Base-by-base conservation (phyloP, 2,888 invertebrate species). In the Lasioglossum vierecki region DNA sequence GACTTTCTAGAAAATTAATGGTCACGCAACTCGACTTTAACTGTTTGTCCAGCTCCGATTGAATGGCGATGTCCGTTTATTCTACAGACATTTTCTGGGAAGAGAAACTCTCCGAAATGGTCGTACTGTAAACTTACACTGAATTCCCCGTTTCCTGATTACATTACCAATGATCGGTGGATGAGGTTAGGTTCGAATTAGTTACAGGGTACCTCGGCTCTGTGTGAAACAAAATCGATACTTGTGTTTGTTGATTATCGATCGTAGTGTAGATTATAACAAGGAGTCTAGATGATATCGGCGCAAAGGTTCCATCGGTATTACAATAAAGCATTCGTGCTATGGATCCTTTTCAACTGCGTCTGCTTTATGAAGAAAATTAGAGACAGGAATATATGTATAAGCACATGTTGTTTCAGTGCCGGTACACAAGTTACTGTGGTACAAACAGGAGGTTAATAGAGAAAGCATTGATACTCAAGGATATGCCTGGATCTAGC, bases 1-100 rank as follows among this genome's bases (percentile, higher is more conserved):
- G 39, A 60, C 41, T 71, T 71, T 71, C 71, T 71, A 71, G 71
- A 26, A 26, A 71, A 71, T 26, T 71, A 26, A 44, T 44, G 44
- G 44, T 71, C 44, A 44, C 57, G 46, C 68, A 30, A 26, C 44
- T 30, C n/a, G 22, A n/a, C 53, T 60, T 41, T 11, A 57, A 22
- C 35, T 70, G 68, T 70, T 70, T 70, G 68, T 70, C 41, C 39
- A 41, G 41, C 9, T n/a, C n/a, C 22, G n/a, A 70, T 39, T 22
- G 35, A 39, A n/a, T 22, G 39, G 41, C 39, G 11, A n/a, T 6
- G n/a, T 22, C 22, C 39, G 39, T 70, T 70, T 70, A n/a, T 22
- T 68, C 35, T 41, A n/a, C 39, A 5, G 70, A 41, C 39, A 41
- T 70, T 41, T 70, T 70, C n/a, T 41, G n/a, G 68, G 22, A 70